Evolutionary conservation across 1,140 invertebrate genomes (phyloP).

Genomic region (Lethocerus indicus): DNA sequence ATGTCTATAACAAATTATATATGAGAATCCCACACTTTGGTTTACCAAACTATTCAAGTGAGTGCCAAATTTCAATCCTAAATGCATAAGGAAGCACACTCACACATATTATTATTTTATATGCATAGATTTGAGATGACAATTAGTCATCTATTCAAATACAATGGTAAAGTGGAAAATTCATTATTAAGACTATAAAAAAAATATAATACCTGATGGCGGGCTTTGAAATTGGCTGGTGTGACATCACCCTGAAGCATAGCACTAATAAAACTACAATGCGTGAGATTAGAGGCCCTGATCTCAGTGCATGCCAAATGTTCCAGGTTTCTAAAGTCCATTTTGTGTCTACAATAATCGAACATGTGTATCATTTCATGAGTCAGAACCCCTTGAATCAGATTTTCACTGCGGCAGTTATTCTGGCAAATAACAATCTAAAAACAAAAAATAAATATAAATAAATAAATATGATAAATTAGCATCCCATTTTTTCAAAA

Average conservation of each 20-base stretch:
- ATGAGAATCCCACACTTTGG: too few relatives aligned
- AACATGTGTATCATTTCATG: conserved; percentile 97
- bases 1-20: too few relatives aligned
- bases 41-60: too few relatives aligned
- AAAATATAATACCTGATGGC: conserved; percentile 40
- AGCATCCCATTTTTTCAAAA: too few relatives aligned
- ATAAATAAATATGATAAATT: neutral
- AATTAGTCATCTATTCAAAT: neutral
- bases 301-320: conserved; percentile 94
- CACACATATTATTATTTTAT: neutral
- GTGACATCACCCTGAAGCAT: conserved; percentile 57
- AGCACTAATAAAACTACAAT: conserved; percentile 76
- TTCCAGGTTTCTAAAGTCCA: conserved; percentile 79
- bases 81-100: neutral
- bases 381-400: conserved; percentile 59
- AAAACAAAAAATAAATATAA: conserved; percentile 18
- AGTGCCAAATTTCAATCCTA: neutral
- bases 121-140: neutral
- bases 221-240: conserved; percentile 48
- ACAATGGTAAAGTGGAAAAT: neutral
- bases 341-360: conserved; percentile 75
- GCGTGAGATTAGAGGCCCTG: conserved; percentile 73
- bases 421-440: conserved; percentile 89
- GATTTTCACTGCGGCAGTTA: conserved; percentile 38
- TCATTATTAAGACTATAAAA: neutral